A percentile compares a stretch with the other conserved stretches of the same genome.
phyloP scores from a whole-genome alignment of 2,888 invertebrate species.

The Gandaritis pyraliata region DNA sequence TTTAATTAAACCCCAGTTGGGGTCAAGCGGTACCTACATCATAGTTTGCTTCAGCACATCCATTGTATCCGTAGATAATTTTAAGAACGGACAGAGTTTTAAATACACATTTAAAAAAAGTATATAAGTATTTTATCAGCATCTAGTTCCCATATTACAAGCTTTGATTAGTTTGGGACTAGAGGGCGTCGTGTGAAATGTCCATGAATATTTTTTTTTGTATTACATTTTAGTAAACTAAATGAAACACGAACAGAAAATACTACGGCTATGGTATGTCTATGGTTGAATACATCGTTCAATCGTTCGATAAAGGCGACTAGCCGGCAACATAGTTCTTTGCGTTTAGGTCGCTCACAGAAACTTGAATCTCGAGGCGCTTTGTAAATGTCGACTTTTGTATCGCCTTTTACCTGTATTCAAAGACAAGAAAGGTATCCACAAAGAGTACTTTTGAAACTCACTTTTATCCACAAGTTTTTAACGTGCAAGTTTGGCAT shows the following conservation, averaged over 20 bases:
- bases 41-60: no score
- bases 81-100: no score
- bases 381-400: slow-evolving; percentile 59
- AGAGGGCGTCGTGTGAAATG: no score
- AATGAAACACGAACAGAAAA: slow-evolving; percentile 22
- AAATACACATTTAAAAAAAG: no score
- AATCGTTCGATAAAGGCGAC: slow-evolving; percentile 59
- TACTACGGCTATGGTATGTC: slow-evolving; percentile 27
- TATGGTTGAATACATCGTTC: slow-evolving; percentile 46
- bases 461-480: slow-evolving; percentile 27
- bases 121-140: no score
- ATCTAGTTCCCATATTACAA: no score
- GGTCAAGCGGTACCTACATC: no score
- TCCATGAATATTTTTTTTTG: no score
- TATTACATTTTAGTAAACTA: no score
- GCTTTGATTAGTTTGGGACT: no score
- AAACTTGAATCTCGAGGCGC: slow-evolving; percentile 58
- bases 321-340: slow-evolving; percentile 57
- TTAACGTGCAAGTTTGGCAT: slow-evolving; percentile 10
- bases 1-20: no score
- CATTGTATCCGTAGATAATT: no score
- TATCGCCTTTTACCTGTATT: slow-evolving; percentile 54
- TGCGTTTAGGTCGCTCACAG: slow-evolving; percentile 54
- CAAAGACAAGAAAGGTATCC: slow-evolving; percentile 43
- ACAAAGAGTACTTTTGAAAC: slow-evolving; percentile 39